phyloP scores from a whole-genome alignment of 1,140 invertebrate species.

The Hycleus phaleratus region DNA sequence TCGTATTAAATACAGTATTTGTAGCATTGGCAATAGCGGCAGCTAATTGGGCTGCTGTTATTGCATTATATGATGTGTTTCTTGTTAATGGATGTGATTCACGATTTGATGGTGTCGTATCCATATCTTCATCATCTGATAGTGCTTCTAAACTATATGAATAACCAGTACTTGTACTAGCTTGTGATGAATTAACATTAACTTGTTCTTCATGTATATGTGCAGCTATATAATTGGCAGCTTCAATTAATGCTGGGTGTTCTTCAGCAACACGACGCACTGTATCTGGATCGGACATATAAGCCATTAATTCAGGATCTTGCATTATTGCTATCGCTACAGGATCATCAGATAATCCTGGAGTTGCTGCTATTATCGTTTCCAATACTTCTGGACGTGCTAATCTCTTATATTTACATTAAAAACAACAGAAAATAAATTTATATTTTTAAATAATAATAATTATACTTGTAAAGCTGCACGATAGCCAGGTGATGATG shows the following conservation, averaged over 20 bases:
- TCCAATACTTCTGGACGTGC: slow-evolving; percentile 46
- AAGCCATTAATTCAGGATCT: slow-evolving; percentile 48
- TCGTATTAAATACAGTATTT: slow-evolving; percentile 24
- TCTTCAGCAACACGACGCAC: slow-evolving; percentile 44
- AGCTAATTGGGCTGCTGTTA: slow-evolving; percentile 46
- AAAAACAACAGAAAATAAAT: neutral
- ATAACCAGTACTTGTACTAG: slow-evolving; percentile 36
- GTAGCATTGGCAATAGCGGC: slow-evolving; percentile 45
- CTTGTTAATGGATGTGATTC: slow-evolving; percentile 29
- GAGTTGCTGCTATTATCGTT: slow-evolving; percentile 48
- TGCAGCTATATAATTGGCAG: slow-evolving; percentile 46
- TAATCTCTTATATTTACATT: slow-evolving; percentile 39
- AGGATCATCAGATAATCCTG: slow-evolving; percentile 45
- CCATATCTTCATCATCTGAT: slow-evolving; percentile 51
- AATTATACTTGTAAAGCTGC: slow-evolving; percentile 43
- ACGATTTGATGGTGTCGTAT: slow-evolving; percentile 46
- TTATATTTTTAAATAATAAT: slow-evolving; percentile 1
- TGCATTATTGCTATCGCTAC: slow-evolving; percentile 49
- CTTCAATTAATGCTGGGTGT: slow-evolving; percentile 47
- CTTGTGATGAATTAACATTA: slow-evolving; percentile 31
- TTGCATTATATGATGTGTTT: slow-evolving; percentile 38
- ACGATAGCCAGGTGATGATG: slow-evolving; percentile 40
- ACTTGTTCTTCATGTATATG: slow-evolving; percentile 46
- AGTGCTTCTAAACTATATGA: slow-evolving; percentile 46
- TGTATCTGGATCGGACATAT: slow-evolving; percentile 47